Percentiles rank a stretch among this genome's conserved stretches.
These are phyloP conservation scores for Quadroppia sp. DNA, from an alignment of 2,888 invertebrate genomes.

Conservation along the genomic window DNA sequence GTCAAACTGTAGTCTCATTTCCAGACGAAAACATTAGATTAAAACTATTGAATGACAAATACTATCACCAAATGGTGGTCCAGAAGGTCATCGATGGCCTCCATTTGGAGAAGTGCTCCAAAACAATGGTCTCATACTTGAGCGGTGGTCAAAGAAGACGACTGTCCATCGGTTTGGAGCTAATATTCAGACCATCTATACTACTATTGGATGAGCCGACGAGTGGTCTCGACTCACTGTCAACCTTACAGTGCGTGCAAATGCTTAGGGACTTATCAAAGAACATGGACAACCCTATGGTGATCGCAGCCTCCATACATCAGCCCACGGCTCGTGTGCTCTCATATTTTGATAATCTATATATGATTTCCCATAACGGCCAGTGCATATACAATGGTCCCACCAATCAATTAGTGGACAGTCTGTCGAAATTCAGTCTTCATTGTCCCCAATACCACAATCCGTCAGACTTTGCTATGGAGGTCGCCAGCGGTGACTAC, in stretches of 20 bases:
- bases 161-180: constrained; percentile 80
- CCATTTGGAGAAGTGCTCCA: constrained; percentile 69
- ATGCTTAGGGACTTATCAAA: constrained; percentile 73
- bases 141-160: constrained; percentile 88
- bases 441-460: constrained; percentile 95
- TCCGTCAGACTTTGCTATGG: constrained; percentile 91
- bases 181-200: constrained; percentile 58
- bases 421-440: constrained; percentile 72
- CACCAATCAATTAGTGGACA: constrained; percentile 76
- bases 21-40: not conserved
- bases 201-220: constrained; percentile 50
- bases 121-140: constrained; percentile 66
- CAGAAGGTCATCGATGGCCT: constrained; percentile 79
- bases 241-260: constrained; percentile 76
- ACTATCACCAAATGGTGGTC: constrained; percentile 56
- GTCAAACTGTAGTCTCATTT: not conserved
- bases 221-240: constrained; percentile 82
- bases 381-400: constrained; percentile 87
- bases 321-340: constrained; percentile 82
- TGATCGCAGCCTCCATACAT: constrained; percentile 82
- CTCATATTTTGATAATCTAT: constrained; percentile 81
- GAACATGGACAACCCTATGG: constrained; percentile 64
- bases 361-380: constrained; percentile 71
- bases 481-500: constrained; percentile 84
- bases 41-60: constrained; percentile 17